A percentile compares a stretch with the other conserved stretches of the same genome.
Conservation (phyloP, 2,888 invertebrate species). For the Cordilura impudica region DNA sequence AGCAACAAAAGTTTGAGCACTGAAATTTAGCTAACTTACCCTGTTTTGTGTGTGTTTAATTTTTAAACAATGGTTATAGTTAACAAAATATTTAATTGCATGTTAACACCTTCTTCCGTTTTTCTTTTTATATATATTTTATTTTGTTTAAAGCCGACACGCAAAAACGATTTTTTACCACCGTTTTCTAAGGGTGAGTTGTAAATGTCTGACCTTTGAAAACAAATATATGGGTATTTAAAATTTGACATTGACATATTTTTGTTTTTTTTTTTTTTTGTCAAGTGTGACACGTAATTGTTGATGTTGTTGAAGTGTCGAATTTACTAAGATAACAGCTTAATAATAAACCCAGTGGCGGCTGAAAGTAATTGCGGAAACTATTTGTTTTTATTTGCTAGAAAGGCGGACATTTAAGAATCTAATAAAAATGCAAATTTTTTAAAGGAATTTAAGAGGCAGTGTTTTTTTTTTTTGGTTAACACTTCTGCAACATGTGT, state of each 20-base stretch:
- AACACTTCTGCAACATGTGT: slow-evolving; percentile 9
- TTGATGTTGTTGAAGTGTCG: slow-evolving; percentile 32
- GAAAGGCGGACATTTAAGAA: slow-evolving; percentile 4
- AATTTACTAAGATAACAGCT: slow-evolving; percentile 22
- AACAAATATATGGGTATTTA: slow-evolving; percentile 10
- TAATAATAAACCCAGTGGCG: neutral
- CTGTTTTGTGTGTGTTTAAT: slow-evolving; percentile 9
- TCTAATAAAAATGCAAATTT: slow-evolving; percentile 48
- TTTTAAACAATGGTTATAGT: slow-evolving; percentile 28
- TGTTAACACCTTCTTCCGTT: slow-evolving; percentile 59
- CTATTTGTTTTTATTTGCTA: neutral
- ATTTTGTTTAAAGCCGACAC: slow-evolving; percentile 21
- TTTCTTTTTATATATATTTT: slow-evolving; percentile 20
- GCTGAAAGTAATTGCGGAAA: neutral
- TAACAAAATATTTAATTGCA: slow-evolving; percentile 55
- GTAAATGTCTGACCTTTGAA: slow-evolving; percentile 32
- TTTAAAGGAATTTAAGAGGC: neutral
- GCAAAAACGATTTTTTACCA: slow-evolving; percentile 44
- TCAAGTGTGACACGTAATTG: slow-evolving; percentile 38
- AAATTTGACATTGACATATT: slow-evolving; percentile 60
- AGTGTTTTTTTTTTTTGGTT: too few relatives aligned
- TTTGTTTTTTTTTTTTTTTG: too few relatives aligned
- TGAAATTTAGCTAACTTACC: neutral
- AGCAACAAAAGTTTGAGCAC: neutral
- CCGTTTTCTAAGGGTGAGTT: neutral